Conservation (phyloP, 2,113 vertebrate species). For the Spea multiplicata region DNA sequence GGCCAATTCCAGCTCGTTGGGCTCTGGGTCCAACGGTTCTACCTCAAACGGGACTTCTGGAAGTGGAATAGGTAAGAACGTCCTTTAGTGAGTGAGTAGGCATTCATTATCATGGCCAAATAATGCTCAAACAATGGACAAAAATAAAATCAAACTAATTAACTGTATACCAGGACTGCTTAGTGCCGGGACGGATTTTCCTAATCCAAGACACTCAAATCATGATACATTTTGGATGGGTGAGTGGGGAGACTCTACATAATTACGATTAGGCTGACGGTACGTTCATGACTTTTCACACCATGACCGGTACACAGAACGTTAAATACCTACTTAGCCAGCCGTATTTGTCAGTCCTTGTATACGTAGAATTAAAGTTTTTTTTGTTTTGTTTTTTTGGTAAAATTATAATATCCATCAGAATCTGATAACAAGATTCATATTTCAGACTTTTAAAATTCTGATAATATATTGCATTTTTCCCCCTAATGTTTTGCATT, state of each 20-base stretch:
- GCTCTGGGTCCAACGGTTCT: conserved; percentile 53
- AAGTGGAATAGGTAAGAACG: conserved; percentile 64
- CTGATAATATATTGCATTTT: neutral
- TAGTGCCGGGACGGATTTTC: neutral
- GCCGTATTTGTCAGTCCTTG: conserved; percentile 2
- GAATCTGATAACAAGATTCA: neutral
- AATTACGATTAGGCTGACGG: neutral
- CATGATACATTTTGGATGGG: neutral
- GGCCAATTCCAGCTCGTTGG: conserved; percentile 63
- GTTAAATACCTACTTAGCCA: neutral
- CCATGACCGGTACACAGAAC: neutral
- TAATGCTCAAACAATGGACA: conserved; percentile 41
- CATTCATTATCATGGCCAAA: conserved; percentile 26
- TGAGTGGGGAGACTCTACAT: neutral
- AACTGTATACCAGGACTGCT: neutral
- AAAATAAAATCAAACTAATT: neutral
- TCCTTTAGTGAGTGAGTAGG: neutral
- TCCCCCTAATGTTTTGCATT: neutral
- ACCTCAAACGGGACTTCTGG: conserved; percentile 65
- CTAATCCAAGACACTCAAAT: neutral
- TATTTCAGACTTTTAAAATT: neutral
- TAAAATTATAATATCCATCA: too few relatives aligned
- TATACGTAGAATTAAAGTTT: neutral
- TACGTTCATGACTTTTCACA: too few relatives aligned
- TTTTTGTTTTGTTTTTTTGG: too few relatives aligned